These are phyloP conservation scores for Octonoba sinensis DNA, from an alignment of 2,888 invertebrate species.

Conservation along the genomic window DNA sequence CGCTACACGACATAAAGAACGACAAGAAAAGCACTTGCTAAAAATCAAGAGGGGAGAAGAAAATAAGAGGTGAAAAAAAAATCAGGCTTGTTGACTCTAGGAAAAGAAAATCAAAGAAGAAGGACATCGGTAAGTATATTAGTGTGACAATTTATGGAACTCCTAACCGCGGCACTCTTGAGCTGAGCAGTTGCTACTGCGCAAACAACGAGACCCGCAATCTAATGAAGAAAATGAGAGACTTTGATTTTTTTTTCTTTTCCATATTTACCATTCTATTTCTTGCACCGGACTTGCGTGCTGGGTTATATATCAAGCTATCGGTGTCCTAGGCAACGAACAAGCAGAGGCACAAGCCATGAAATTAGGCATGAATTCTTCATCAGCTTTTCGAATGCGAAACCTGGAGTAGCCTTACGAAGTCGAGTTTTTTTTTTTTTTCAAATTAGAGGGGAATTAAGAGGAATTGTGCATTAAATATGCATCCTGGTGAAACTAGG, in stretches of 20 bases:
- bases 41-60: not conserved
- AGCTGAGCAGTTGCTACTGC: slow-evolving; percentile 6
- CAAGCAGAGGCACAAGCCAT: slow-evolving; percentile 16
- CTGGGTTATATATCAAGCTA: slow-evolving; percentile 10
- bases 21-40: slow-evolving; percentile 5
- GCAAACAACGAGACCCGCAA: slow-evolving; percentile 21
- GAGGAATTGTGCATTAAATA: slow-evolving; percentile 47
- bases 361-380: slow-evolving; percentile 56
- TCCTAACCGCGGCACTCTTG: slow-evolving; percentile 39
- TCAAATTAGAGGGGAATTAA: slow-evolving; percentile 15
- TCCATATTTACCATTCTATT: not conserved
- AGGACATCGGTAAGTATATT: slow-evolving; percentile 19
- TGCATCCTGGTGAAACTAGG: slow-evolving; percentile 30
- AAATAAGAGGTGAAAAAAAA: not conserved
- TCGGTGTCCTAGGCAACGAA: slow-evolving; percentile 48
- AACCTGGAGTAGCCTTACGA: slow-evolving; percentile 45
- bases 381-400: slow-evolving; percentile 39
- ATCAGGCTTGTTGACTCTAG: slow-evolving; percentile 7
- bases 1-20: slow-evolving; percentile 54
- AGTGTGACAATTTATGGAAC: slow-evolving; percentile 45
- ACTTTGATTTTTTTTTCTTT: not conserved
- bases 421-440: slow-evolving; percentile 4
- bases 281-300: slow-evolving; percentile 20
- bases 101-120: slow-evolving; percentile 12
- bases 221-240: slow-evolving; percentile 12